Evolutionary conservation across 2,888 invertebrate genomes (phyloP), one percentile per base, ranked within the genome.

Genomic region (Diaperis boleti): DNA sequence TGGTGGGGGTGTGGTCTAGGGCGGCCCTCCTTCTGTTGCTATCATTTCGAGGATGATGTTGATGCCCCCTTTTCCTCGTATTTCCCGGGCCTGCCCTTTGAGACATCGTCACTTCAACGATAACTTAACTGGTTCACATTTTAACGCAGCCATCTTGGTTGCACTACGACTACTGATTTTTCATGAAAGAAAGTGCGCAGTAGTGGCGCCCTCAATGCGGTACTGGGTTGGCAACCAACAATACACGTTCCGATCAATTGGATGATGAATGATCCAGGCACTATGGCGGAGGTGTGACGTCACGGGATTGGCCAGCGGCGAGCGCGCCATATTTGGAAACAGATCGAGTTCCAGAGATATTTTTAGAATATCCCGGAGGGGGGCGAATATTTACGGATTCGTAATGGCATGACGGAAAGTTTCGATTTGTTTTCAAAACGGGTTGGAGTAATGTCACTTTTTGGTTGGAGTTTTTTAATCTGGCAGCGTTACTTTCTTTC

Each of bases 1-100:
- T 15, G 14, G 10, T 13, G 31, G 65, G 61, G 47, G 17, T 11
- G 82, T 82, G 81, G 81, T 84, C 84, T 80, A 85, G 83, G 82
- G 84, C 83, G 82, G 83, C 87, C 77, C 87, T 81, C 60, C 76
- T 73, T 67, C 81, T 77, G 64, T 70, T 77, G 71, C 81, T 81
- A 69, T 79, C 78, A 78, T 89, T 86, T 67, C 89, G 87, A 78
- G 89, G 90, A 83, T 90, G 90, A 83, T 90, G 89, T 82, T 90
- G 90, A 81, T 89, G 90, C 71, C 90, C 90, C 81, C 89, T 86
- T 80, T 89, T 88, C 81, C 85, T 85, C 77, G 82, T 84, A 84
- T 84, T 83, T 82, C 84, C 84, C 83, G 86, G 83, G 83, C 85
- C 83, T 82, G 83, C 84, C 83, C 84, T 84, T 82, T 84, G 81